Evolutionary conservation across 2,113 vertebrate genomes (phyloP).

Genomic region (Gasterosteus nipponicus): DNA sequence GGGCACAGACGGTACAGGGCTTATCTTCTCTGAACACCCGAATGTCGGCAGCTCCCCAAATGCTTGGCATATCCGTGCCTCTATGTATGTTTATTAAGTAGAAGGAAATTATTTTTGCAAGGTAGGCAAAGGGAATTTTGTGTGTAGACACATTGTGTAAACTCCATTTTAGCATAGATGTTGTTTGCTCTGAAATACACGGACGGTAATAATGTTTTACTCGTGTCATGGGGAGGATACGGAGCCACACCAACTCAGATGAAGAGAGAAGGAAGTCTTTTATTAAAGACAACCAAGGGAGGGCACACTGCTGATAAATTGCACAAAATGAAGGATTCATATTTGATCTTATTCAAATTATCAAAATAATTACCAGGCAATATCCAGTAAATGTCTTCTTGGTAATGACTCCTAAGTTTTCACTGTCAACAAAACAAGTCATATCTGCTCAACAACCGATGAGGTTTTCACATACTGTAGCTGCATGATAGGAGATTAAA

Average conservation of each 20-base stretch:
- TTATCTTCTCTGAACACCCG: conserved; percentile 75
- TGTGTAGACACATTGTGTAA: conserved; percentile 37
- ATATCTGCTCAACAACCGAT: conserved; percentile 28
- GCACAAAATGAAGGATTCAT: conserved; percentile 59
- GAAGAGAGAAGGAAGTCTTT: conserved; percentile 51
- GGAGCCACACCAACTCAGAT: conserved; percentile 39
- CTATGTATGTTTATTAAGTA: conserved; percentile 66
- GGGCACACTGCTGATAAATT: conserved; percentile 43
- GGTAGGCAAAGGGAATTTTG: conserved; percentile 36
- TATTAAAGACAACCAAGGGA: conserved; percentile 46
- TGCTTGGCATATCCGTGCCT: conserved; percentile 62
- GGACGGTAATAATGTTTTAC: conserved; percentile 51
- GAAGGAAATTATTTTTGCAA: conserved; percentile 47
- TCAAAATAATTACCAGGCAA: conserved; percentile 56
- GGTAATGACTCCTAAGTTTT: conserved; percentile 53
- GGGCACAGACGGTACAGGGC: conserved; percentile 54
- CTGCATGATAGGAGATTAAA: conserved; percentile 39
- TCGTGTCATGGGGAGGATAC: conserved; percentile 53
- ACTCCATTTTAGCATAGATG: conserved; percentile 52
- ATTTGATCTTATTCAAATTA: conserved; percentile 56
- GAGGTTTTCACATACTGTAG: conserved; percentile 21
- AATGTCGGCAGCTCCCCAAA: conserved; percentile 64
- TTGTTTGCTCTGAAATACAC: conserved; percentile 35
- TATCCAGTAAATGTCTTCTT: conserved; percentile 51
- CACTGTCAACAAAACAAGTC: conserved; percentile 43